Evolutionary conservation across 2,888 invertebrate species (phyloP).

Genomic region (Trissolcus brochymenae): DNA sequence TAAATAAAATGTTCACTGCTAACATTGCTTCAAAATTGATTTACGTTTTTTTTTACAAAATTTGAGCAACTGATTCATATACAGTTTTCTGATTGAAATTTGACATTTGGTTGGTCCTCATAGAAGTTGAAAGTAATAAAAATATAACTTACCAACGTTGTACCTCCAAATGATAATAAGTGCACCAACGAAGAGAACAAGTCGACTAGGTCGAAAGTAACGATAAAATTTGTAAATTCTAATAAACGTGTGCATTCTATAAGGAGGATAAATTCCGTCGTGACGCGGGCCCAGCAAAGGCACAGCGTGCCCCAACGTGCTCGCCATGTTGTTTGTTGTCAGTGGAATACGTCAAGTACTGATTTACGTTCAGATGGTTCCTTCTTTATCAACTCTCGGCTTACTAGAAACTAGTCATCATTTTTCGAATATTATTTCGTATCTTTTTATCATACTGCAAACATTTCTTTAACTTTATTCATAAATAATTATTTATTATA

Average conservation of each 20-base stretch:
- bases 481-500: too few species aligned
- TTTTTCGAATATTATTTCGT: too few species aligned
- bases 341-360: not conserved
- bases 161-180: conserved; percentile 50
- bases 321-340: conserved; percentile 49
- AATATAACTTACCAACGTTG: conserved; percentile 26
- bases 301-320: conserved; percentile 43
- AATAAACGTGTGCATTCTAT: conserved; percentile 37
- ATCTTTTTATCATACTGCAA: too few species aligned
- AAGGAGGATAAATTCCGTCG: conserved; percentile 18
- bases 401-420: not conserved
- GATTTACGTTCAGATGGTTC: not conserved
- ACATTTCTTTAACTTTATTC: too few species aligned
- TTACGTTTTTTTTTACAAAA: too few species aligned
- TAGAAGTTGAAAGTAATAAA: too few species aligned
- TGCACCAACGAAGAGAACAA: conserved; percentile 26
- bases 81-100: not conserved
- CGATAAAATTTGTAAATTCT: conserved; percentile 50
- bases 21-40: too few species aligned
- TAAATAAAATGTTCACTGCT: too few species aligned
- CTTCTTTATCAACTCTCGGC: not conserved
- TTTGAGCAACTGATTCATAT: too few species aligned
- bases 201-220: conserved; percentile 42
- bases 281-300: conserved; percentile 35
- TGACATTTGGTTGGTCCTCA: not conserved